phyloP scores from a whole-genome alignment of 2,888 invertebrate species.

The Caenorhabditis sp. region DNA sequence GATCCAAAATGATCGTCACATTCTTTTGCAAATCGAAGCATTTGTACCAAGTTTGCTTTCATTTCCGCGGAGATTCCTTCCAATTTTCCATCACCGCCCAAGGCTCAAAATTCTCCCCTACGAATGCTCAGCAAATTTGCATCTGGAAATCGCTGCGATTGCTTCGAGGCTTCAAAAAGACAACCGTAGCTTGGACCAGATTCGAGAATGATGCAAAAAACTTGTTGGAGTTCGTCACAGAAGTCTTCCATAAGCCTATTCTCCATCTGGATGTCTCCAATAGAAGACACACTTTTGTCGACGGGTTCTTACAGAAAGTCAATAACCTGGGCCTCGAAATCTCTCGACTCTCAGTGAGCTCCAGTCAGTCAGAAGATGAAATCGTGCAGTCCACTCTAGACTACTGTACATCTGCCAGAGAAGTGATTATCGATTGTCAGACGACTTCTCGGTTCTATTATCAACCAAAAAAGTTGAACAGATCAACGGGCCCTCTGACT shows the following conservation, averaged over 20 bases:
- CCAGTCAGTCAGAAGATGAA: neutral
- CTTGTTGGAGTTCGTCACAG: neutral
- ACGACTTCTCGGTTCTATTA: slow-evolving; percentile 1
- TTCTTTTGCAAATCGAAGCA: neutral
- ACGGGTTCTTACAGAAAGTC: neutral
- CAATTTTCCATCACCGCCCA: neutral
- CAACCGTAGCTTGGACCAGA: neutral
- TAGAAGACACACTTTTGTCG: neutral
- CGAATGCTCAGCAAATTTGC: neutral
- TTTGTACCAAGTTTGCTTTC: neutral
- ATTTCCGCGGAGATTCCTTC: neutral
- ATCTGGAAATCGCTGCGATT: neutral
- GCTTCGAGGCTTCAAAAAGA: neutral
- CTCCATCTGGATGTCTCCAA: neutral
- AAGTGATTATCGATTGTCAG: neutral
- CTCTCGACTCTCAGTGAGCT: neutral
- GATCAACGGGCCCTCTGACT: neutral
- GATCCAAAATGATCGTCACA: neutral
- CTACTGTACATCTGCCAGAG: neutral
- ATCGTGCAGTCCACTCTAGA: neutral
- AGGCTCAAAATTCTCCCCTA: neutral
- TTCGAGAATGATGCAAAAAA: neutral
- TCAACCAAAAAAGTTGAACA: no score
- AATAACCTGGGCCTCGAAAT: neutral
- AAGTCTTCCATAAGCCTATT: neutral